These are phyloP conservation scores for Dicentrarchus labrax DNA, from an alignment of 2,113 vertebrate genomes.

Conservation along the genomic window DNA sequence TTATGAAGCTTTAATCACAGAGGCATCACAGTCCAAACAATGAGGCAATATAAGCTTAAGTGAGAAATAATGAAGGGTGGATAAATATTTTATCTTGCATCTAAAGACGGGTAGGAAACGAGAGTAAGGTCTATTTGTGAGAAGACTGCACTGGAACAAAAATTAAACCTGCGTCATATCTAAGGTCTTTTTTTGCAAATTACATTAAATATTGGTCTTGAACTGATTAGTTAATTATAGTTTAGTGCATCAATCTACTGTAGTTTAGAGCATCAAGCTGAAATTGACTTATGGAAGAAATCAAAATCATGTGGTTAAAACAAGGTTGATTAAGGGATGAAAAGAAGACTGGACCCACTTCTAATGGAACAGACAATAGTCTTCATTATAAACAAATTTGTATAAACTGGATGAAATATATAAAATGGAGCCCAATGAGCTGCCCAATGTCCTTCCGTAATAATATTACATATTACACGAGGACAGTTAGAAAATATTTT, in stretches of 20 bases:
- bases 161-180: neutral
- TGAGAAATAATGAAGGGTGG: constrained; percentile 76
- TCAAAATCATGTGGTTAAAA: neutral
- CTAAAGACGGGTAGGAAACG: neutral
- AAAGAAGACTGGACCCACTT: neutral
- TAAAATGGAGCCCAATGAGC: neutral
- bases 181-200: neutral
- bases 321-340: neutral
- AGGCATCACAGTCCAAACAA: constrained; percentile 64
- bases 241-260: neutral
- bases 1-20: constrained; percentile 77
- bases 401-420: neutral
- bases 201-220: constrained; percentile 10
- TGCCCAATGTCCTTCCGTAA: neutral
- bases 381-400: neutral
- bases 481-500: neutral
- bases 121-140: neutral
- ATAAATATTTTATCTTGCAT: constrained; percentile 55
- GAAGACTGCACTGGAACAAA: neutral
- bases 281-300: neutral
- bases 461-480: neutral
- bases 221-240: neutral
- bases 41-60: constrained; percentile 73
- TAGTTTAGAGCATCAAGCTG: neutral
- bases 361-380: neutral